phyloP scores from a whole-genome alignment of 2,888 invertebrate genomes.

The Dendrolimus houi region DNA sequence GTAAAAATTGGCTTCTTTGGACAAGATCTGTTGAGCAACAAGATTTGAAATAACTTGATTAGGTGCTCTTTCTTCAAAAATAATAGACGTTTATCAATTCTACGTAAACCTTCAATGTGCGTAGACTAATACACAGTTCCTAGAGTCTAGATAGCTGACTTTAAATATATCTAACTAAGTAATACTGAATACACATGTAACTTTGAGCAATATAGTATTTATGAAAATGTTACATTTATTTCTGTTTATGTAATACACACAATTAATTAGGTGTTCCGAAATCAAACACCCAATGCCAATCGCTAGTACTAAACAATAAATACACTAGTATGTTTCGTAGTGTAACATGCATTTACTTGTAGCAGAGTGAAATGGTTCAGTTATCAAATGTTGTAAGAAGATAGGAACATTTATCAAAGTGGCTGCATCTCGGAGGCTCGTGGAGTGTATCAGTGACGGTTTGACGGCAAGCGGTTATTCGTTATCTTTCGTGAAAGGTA shows the following conservation, averaged over 20 bases:
- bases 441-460: constrained; percentile 3
- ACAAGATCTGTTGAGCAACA: too few relatives aligned
- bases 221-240: not conserved
- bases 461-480: not conserved
- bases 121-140: too few relatives aligned
- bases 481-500: constrained; percentile 24
- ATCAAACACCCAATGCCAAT: not conserved
- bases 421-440: not conserved
- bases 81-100: too few relatives aligned
- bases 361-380: not conserved
- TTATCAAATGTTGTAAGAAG: not conserved
- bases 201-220: not conserved
- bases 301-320: not conserved
- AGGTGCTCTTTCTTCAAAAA: too few relatives aligned
- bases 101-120: too few relatives aligned
- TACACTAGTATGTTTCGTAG: not conserved
- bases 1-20: too few relatives aligned
- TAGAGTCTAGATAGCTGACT: too few relatives aligned
- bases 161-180: too few relatives aligned
- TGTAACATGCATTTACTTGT: not conserved
- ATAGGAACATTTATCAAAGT: not conserved
- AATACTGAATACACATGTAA: too few relatives aligned
- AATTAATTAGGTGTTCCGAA: not conserved
- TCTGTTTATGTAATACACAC: not conserved
- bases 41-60: too few relatives aligned